These are phyloP conservation scores for Pipra filicauda DNA, from an alignment of 2,113 vertebrate species.

Conservation along the genomic window DNA sequence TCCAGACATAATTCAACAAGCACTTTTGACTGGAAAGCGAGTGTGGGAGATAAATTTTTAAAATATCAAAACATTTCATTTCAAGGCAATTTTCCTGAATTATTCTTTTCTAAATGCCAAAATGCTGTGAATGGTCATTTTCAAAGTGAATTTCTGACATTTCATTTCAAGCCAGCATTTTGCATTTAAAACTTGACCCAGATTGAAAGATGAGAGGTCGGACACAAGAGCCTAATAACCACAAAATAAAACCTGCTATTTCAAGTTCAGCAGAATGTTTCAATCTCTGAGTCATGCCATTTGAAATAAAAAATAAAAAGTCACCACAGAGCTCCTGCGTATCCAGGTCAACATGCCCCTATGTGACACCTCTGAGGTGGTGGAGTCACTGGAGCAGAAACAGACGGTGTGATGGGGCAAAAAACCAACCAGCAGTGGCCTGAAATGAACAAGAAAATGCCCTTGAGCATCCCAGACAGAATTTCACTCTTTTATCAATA, in stretches of 20 bases:
- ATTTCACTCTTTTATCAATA: background rate
- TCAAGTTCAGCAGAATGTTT: background rate
- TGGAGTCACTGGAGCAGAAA: background rate
- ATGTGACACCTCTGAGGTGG: background rate
- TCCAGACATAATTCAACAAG: background rate
- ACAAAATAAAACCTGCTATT: background rate
- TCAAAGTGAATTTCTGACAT: constrained; percentile 41
- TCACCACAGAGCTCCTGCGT: background rate
- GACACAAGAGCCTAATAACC: background rate
- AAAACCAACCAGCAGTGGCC: background rate
- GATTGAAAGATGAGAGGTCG: constrained; percentile 9
- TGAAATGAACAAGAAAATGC: background rate
- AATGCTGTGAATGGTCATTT: background rate
- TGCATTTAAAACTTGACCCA: constrained; percentile 12
- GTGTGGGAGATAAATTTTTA: background rate
- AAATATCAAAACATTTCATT: constrained; percentile 27
- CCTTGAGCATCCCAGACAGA: background rate
- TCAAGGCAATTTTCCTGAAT: background rate
- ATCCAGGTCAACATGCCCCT: background rate
- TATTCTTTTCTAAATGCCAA: constrained; percentile 31
- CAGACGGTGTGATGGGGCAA: accelerated
- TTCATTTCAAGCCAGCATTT: constrained; percentile 1
- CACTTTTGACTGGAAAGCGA: background rate
- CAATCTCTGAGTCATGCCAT: background rate
- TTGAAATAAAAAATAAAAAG: background rate